Evolutionary conservation across 2,797 vertebrate genomes (phyloP), one percentile per base, ranked within the genome.

Genomic region (Halcyon chelicuti): DNA sequence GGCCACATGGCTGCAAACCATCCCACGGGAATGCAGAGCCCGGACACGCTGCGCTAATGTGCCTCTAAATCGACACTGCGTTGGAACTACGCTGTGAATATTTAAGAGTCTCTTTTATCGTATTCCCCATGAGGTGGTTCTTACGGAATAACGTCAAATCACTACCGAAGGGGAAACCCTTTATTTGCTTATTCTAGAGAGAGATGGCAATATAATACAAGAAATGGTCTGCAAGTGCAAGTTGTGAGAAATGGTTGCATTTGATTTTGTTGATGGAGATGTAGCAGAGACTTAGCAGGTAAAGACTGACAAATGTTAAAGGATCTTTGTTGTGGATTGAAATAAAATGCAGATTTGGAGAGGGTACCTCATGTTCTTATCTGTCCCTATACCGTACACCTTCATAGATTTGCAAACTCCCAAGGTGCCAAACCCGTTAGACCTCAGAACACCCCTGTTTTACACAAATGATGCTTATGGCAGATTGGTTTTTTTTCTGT

Each of bases 181-280:
- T 93, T 81, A 58, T 82, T 79, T 87, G 47, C 55, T 58, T 90
- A 63, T 79, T 88, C 26, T 85, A 77, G 93, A 88, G 83, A 68
- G 60, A 89, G 84, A 51, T 88, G 86, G 55, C 83, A 90, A 88
- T 78, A 14, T n/a, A 71, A 52, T 73, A 51, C 77, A 70, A 89
- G 76, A 42, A 90, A 78, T 63, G 37, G 14, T 57, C 37, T 70
- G 31, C 86, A 84, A 88, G 82, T 72, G 47, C 0, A 1, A 60
- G 33, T n/a, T 14, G 10, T 0, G 1, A 90, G 46, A 61, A 80
- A 13, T 44, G 10, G 33, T 60, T 66, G n/a, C 20, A 3, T 46
- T 80, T 88, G 23, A 40, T 86, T 91, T 90, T 65, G 7, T 78
- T 75, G 44, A 20, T 67, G 47, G 49, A 79, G 39, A 37, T 1